Evolutionary conservation across 2,797 vertebrate genomes (phyloP).

Genomic region (Urocyon cinereoargenteus): DNA sequence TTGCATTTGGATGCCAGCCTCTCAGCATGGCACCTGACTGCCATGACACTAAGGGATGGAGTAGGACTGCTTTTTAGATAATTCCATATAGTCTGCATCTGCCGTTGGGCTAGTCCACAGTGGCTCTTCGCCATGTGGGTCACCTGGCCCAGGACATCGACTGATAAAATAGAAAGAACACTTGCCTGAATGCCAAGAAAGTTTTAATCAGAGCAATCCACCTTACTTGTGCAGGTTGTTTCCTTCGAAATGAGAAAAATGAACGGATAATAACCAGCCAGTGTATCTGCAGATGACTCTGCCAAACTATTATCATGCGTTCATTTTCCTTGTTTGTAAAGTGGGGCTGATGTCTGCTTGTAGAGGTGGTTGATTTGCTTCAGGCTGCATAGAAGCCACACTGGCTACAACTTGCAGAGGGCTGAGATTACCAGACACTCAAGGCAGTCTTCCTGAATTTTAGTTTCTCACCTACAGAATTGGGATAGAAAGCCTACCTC

Average conservation of each 20-base stretch:
- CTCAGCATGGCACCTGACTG: neutral
- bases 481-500: neutral
- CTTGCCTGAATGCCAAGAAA: neutral
- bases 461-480: neutral
- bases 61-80: neutral
- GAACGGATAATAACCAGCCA: neutral
- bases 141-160: neutral
- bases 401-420: accelerated
- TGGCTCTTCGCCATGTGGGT: neutral
- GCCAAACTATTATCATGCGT: accelerated
- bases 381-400: neutral
- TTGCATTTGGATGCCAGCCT: neutral
- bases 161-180: neutral
- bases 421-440: neutral
- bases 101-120: accelerated
- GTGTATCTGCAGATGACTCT: neutral
- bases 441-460: neutral
- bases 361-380: neutral
- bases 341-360: accelerated
- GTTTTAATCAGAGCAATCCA: neutral
- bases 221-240: neutral
- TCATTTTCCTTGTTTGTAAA: neutral
- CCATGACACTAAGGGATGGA: neutral
- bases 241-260: neutral
- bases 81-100: neutral